These are phyloP conservation scores for Crotalus viridis DNA, from an alignment of 2,113 vertebrate genomes.

Conservation along the genomic window DNA sequence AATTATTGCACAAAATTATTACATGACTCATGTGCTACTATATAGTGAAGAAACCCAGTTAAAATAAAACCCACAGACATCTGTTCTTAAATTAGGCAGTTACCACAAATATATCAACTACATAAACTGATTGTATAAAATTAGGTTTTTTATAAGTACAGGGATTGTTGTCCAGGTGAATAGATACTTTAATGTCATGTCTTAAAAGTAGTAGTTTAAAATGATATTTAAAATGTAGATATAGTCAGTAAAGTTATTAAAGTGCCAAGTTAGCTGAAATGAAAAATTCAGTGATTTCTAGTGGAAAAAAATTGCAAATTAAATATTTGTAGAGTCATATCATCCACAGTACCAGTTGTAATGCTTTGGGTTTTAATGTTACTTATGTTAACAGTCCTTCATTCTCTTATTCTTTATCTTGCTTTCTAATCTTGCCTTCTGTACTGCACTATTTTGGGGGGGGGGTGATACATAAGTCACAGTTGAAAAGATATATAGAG, in stretches of 20 bases:
- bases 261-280: constrained; percentile 11
- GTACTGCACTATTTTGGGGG: background rate
- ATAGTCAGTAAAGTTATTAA: constrained; percentile 15
- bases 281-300: background rate
- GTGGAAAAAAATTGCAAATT: background rate
- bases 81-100: background rate
- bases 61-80: background rate
- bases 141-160: constrained; percentile 4
- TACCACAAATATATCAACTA: constrained; percentile 8
- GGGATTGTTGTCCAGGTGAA: constrained; percentile 7
- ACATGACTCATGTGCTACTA: background rate
- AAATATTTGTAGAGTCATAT: background rate
- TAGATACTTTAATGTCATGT: background rate
- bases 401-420: constrained; percentile 57
- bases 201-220: background rate
- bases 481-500: background rate
- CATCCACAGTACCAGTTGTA: background rate
- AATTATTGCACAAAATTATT: background rate
- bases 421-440: background rate
- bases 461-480: constrained; percentile 45
- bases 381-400: constrained; percentile 43
- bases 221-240: constrained; percentile 12
- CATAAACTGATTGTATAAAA: constrained; percentile 4
- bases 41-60: background rate
- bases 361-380: background rate